Evolutionary conservation across 2,113 vertebrate species (phyloP).

Genomic region (Agapornis roseicollis): DNA sequence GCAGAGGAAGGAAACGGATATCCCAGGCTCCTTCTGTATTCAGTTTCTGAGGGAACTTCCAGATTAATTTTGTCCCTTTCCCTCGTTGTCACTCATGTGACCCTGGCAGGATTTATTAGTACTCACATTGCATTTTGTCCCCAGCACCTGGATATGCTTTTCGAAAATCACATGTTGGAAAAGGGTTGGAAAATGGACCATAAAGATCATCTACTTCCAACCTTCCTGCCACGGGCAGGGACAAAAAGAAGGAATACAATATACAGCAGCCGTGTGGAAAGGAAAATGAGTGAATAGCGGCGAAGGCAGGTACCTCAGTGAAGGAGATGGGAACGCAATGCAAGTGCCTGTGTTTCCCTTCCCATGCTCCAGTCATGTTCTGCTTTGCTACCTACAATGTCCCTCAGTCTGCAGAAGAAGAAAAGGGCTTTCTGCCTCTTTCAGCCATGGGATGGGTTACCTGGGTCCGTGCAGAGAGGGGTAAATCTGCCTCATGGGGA

Average conservation of each 20-base stretch:
- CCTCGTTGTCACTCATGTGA: neutral
- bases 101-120: neutral
- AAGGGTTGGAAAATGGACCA: neutral
- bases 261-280: fast-evolving
- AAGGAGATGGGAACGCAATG: fast-evolving
- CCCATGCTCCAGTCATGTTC: fast-evolving
- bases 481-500: neutral
- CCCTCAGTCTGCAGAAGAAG: neutral
- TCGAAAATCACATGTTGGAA: neutral
- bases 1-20: neutral
- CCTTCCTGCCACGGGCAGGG: neutral
- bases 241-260: fast-evolving
- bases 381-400: fast-evolving
- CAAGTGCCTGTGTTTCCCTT: fast-evolving
- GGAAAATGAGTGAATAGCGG: fast-evolving
- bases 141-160: neutral
- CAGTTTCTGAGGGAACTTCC: neutral
- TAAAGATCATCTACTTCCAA: neutral
- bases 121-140: neutral
- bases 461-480: fast-evolving
- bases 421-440: neutral
- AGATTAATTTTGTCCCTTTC: neutral
- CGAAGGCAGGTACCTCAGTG: fast-evolving
- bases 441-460: fast-evolving
- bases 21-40: neutral